phyloP scores from a whole-genome alignment of 2,888 invertebrate genomes.

The Strigamia transsilvanica region DNA sequence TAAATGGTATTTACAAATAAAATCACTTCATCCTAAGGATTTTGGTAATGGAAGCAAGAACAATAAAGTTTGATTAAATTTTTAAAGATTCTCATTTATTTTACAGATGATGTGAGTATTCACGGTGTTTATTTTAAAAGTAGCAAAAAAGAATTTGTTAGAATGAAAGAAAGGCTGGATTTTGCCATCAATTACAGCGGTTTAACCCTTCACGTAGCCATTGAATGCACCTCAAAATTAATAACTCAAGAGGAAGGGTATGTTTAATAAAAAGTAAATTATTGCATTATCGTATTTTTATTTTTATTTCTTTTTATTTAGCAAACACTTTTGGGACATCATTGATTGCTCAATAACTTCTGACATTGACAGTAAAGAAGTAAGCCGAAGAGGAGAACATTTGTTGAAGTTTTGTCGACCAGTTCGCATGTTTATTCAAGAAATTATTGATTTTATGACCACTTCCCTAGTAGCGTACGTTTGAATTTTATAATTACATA shows the following conservation, averaged over 20 bases:
- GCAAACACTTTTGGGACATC: background rate
- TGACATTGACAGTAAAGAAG: slow-evolving; percentile 40
- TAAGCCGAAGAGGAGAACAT: background rate
- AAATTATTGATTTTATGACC: slow-evolving; percentile 29
- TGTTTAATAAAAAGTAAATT: background rate
- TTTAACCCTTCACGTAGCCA: background rate
- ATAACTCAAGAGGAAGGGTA: background rate
- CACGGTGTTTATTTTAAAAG: background rate
- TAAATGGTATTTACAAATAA: slow-evolving; percentile 27
- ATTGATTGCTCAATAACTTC: background rate
- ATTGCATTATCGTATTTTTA: background rate
- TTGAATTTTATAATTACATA: background rate
- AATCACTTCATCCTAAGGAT: background rate
- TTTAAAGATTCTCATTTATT: background rate
- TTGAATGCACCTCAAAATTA: background rate
- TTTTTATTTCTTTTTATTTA: background rate
- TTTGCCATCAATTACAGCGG: background rate
- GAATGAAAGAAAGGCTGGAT: background rate
- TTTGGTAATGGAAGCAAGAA: background rate
- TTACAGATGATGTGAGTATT: background rate
- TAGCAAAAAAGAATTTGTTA: background rate
- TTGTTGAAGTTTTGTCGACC: background rate
- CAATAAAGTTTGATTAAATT: background rate
- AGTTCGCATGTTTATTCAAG: background rate
- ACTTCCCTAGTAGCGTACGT: background rate